Percentiles rank a stretch among this genome's conserved stretches.
Conservation (phyloP, 2,113 vertebrate genomes). For the Dromiciops gliroides region DNA sequence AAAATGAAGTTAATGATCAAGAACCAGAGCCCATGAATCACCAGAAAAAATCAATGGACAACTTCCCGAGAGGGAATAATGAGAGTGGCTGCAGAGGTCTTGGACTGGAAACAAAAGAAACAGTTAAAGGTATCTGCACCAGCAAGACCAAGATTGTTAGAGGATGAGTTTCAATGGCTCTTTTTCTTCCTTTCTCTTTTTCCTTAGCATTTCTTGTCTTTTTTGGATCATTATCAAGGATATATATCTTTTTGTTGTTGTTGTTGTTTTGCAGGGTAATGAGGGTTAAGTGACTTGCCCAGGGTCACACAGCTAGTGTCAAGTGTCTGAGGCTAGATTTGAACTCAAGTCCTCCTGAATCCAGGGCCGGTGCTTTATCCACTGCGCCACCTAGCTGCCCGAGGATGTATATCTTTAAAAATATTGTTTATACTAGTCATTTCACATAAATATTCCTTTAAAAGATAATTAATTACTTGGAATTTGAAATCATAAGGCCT, state of each 20-base stretch:
- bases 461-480: background rate
- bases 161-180: background rate
- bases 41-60: slow-evolving; percentile 20
- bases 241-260: background rate
- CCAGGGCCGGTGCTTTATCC: too few relatives aligned
- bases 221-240: background rate
- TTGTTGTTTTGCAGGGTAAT: too few relatives aligned
- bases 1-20: slow-evolving; percentile 45
- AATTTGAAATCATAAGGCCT: background rate
- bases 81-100: background rate
- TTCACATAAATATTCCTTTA: background rate
- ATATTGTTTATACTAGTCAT: background rate
- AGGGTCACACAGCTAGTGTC: too few relatives aligned
- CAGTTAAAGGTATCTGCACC: background rate
- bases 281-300: too few relatives aligned
- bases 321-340: too few relatives aligned
- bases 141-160: background rate
- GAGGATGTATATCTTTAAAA: background rate
- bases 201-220: background rate
- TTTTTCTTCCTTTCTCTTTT: background rate
- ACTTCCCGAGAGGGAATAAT: slow-evolving; percentile 30
- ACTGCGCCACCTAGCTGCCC: too few relatives aligned
- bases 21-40: slow-evolving; percentile 22
- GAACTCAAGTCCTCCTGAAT: too few relatives aligned
- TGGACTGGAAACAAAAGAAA: background rate